phyloP scores from a whole-genome alignment of 2,797 vertebrate species.

The Lutjanus argentimaculatus region DNA sequence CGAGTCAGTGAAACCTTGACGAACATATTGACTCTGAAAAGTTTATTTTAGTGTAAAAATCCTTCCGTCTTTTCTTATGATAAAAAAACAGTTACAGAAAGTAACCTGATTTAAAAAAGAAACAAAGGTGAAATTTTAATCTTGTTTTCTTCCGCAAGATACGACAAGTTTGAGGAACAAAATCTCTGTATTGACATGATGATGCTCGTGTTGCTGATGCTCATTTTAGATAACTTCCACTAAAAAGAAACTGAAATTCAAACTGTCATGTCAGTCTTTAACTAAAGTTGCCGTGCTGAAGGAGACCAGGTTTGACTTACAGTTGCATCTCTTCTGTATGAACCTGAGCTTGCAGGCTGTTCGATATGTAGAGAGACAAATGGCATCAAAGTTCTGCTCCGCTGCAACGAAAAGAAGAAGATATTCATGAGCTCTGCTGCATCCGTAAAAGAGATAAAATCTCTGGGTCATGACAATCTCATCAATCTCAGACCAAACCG shows the following conservation, averaged over 20 bases:
- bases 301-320: slow-evolving; percentile 84
- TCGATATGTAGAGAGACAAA: slow-evolving; percentile 94
- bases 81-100: background rate
- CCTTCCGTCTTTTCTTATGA: too few relatives aligned
- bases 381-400: slow-evolving; percentile 93
- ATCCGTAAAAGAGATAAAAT: background rate
- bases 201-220: too few relatives aligned
- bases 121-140: background rate
- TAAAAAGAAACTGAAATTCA: background rate
- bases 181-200: background rate
- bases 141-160: background rate
- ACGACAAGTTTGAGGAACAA: too few relatives aligned
- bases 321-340: slow-evolving; percentile 94
- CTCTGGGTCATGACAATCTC: background rate
- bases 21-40: background rate
- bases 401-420: slow-evolving; percentile 76
- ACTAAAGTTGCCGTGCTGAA: background rate
- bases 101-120: background rate
- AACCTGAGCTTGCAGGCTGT: slow-evolving; percentile 95
- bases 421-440: background rate
- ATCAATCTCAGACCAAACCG: background rate
- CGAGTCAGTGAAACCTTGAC: background rate
- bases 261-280: background rate
- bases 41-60: background rate
- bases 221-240: background rate